Conservation (phyloP, 2,888 invertebrate genomes). For the Pristionchus mayeri region DNA sequence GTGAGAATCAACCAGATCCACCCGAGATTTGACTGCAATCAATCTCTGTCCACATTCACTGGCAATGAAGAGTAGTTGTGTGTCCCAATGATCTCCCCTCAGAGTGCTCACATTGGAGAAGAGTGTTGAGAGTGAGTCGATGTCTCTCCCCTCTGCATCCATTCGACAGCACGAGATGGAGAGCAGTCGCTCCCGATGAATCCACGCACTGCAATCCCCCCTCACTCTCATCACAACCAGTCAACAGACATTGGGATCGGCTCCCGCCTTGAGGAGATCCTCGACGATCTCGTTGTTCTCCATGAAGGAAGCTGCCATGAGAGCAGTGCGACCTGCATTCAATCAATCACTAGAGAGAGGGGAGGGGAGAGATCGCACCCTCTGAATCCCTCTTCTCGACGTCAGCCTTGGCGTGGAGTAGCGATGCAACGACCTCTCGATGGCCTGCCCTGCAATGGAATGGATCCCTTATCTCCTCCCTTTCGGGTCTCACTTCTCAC, state of each 20-base stretch:
- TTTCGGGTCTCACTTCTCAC: background rate
- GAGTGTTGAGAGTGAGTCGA: slow-evolving; percentile 54
- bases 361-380: no score
- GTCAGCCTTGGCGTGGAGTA: slow-evolving; percentile 59
- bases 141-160: slow-evolving; percentile 59
- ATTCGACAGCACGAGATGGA: slow-evolving; percentile 64
- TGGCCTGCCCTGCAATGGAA: slow-evolving; percentile 58
- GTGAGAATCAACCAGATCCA: slow-evolving; percentile 67
- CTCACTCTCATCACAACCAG: background rate
- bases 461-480: background rate
- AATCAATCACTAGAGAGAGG: background rate
- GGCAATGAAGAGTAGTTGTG: background rate
- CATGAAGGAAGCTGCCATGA: slow-evolving; percentile 68
- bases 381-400: slow-evolving; percentile 63
- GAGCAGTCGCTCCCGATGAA: slow-evolving; percentile 63
- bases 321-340: slow-evolving; percentile 56
- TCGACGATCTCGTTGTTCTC: slow-evolving; percentile 61
- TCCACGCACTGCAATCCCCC: slow-evolving; percentile 56
- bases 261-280: slow-evolving; percentile 60
- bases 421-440: slow-evolving; percentile 56
- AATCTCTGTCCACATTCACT: background rate
- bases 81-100: background rate
- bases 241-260: slow-evolving; percentile 55
- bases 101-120: slow-evolving; percentile 51
- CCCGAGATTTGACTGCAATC: slow-evolving; percentile 58